These are phyloP conservation scores for Crocidura indochinensis DNA, from an alignment of 2,797 vertebrate species.

Conservation along the genomic window DNA sequence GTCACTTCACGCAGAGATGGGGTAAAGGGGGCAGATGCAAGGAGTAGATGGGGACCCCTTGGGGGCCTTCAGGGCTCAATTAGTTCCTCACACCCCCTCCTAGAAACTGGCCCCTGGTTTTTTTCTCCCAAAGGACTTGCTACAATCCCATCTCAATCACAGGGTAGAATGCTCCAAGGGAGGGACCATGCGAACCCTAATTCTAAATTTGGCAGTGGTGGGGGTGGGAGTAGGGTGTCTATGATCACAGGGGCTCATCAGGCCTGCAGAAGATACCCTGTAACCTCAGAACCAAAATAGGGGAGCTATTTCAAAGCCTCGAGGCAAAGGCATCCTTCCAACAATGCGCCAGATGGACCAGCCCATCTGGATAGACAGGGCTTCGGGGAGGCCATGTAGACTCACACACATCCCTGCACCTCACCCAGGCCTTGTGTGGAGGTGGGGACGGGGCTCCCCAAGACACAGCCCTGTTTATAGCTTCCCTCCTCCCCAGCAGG, in stretches of 20 bases:
- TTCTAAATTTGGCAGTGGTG: neutral
- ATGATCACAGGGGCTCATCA: neutral
- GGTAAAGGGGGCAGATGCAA: too few species aligned
- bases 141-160: too few species aligned
- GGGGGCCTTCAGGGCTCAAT: too few species aligned
- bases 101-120: neutral
- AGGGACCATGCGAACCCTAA: too few species aligned
- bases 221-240: neutral
- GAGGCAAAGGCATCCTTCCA: neutral
- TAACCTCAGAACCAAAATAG: neutral
- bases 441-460: neutral
- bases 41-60: too few species aligned
- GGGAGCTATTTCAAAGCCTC: neutral
- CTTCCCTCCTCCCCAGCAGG: neutral
- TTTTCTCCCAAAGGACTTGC: too few species aligned
- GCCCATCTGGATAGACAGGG: neutral
- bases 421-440: neutral
- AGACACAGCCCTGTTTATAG: neutral
- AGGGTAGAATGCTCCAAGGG: too few species aligned
- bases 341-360: slow-evolving; percentile 5
- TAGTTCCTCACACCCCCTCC: neutral
- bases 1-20: neutral
- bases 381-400: neutral
- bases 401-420: neutral
- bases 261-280: neutral